Evolutionary conservation across 2,888 invertebrate genomes (phyloP).

Genomic region (Leptogaster cylindrica): DNA sequence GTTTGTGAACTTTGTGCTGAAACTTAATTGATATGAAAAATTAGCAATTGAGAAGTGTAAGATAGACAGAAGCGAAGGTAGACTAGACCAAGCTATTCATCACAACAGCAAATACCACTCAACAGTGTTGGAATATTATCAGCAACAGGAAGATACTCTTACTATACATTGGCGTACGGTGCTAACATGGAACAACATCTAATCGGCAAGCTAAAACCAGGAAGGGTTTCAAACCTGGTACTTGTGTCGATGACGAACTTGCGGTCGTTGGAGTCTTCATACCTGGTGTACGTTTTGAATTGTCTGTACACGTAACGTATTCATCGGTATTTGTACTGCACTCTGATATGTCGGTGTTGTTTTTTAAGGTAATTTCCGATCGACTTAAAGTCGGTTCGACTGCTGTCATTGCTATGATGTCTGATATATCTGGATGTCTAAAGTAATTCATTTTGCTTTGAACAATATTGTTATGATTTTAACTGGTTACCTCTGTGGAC

Average conservation of each 20-base stretch:
- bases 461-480: no score
- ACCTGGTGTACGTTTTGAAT: conserved; percentile 68
- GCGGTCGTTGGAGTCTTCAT: conserved; percentile 63
- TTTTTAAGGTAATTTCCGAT: conserved; percentile 72
- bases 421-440: conserved; percentile 47
- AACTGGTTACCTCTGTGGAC: conserved; percentile 47
- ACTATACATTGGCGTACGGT: conserved; percentile 1
- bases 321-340: conserved; percentile 84
- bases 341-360: conserved; percentile 83
- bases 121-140: background rate
- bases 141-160: conserved; percentile 9
- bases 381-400: conserved; percentile 63
- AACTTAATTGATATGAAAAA: conserved; percentile 50
- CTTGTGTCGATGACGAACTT: conserved; percentile 62
- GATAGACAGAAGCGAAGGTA: background rate
- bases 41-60: background rate
- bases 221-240: conserved; percentile 60
- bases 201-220: no score
- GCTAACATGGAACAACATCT: no score
- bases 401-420: conserved; percentile 2
- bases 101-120: conserved; percentile 59
- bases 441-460: no score
- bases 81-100: conserved; percentile 54
- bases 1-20: conserved; percentile 63
- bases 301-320: conserved; percentile 85